A percentile compares a stretch with the other conserved stretches of the same genome.
These are phyloP conservation scores for Prunella himalayana DNA, from an alignment of 2,113 vertebrate genomes.

Conservation along the genomic window DNA sequence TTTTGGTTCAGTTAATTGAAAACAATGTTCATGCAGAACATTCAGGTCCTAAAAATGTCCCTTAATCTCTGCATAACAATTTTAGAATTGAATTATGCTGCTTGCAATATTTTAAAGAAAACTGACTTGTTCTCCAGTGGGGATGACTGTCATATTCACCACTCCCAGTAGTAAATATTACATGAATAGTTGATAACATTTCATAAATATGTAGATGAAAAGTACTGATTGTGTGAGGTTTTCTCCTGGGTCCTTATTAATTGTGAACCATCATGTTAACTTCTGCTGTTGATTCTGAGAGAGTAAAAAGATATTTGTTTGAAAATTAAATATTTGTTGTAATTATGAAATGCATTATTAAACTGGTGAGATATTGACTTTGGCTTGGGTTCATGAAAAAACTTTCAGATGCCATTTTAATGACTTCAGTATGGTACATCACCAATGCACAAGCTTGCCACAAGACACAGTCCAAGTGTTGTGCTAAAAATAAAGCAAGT, in stretches of 20 bases:
- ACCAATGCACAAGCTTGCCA: background rate
- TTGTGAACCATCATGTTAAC: slow-evolving; percentile 45
- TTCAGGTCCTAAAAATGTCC: background rate
- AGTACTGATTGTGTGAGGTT: slow-evolving; percentile 14
- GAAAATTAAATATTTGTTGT: slow-evolving; percentile 37
- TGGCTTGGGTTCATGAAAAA: background rate
- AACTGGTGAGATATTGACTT: background rate
- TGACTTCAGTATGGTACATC: background rate
- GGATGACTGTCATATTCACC: background rate
- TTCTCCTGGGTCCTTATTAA: slow-evolving; percentile 49
- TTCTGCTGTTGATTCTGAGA: background rate
- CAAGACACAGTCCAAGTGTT: background rate
- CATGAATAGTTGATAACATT: slow-evolving; percentile 4
- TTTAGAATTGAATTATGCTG: background rate
- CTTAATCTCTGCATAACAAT: background rate
- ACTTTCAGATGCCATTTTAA: slow-evolving; percentile 5
- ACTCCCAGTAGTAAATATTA: slow-evolving; percentile 29
- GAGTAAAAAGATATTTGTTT: slow-evolving; percentile 33
- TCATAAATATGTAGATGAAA: slow-evolving; percentile 40
- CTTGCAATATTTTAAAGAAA: background rate
- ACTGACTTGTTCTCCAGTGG: background rate
- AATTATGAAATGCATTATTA: slow-evolving; percentile 27
- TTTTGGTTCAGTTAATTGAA: background rate
- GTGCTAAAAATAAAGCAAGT: slow-evolving; percentile 28
- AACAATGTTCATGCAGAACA: background rate